phyloP scores from a whole-genome alignment of 2,797 vertebrate genomes.

The Sebastes taczanowskii region DNA sequence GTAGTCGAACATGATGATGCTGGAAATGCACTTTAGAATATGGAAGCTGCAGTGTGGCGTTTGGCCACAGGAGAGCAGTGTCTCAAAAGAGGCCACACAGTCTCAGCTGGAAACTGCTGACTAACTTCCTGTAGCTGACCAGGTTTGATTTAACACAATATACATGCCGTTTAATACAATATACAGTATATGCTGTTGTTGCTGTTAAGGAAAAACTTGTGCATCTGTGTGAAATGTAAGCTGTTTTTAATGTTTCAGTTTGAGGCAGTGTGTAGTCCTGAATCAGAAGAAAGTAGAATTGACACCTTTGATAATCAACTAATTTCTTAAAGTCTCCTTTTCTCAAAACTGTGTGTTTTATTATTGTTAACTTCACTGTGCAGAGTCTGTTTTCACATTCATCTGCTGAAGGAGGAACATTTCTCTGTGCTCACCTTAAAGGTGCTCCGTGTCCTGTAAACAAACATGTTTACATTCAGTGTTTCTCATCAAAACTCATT shows the following conservation, averaged over 20 bases:
- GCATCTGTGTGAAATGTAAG: not conserved
- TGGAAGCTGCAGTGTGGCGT: constrained; percentile 10
- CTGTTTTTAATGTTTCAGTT: not conserved
- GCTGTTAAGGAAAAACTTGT: not conserved
- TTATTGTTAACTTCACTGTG: no score
- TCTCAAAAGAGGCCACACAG: constrained; percentile 16
- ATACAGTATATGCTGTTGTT: not conserved
- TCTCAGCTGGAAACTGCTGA: not conserved
- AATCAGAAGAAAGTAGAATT: not conserved
- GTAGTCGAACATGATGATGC: not conserved
- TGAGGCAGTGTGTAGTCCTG: not conserved
- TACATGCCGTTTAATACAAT: not conserved
- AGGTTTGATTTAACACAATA: not conserved
- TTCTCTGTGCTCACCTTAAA: not conserved
- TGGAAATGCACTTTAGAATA: not conserved
- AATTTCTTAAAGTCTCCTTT: not conserved
- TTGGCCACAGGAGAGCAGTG: constrained; percentile 65
- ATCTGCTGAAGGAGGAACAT: not conserved
- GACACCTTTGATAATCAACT: not conserved
- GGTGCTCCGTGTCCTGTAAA: not conserved
- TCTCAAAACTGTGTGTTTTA: no score
- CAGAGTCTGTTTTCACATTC: no score
- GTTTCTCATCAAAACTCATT: not conserved
- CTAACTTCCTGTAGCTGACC: not conserved
- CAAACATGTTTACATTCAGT: not conserved